Evolutionary conservation across 2,888 invertebrate species (phyloP).

Genomic region (Drosophila meridionalis): DNA sequence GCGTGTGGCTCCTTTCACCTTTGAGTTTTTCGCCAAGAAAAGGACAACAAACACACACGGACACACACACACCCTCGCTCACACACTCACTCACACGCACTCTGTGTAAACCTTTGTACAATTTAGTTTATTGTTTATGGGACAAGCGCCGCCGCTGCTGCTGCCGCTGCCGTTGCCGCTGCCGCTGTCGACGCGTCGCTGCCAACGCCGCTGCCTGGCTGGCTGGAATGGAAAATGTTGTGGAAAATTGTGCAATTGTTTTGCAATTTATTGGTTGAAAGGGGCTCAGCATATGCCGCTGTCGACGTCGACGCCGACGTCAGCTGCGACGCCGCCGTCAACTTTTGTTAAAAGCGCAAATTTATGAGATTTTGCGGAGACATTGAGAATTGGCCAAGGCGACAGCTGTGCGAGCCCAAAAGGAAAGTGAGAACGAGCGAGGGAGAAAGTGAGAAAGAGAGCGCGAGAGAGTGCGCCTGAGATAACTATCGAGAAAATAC

Average conservation of each 20-base stretch:
- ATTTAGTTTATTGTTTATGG: conserved; percentile 76
- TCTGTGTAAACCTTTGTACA: conserved; percentile 50
- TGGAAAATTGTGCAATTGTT: conserved; percentile 80
- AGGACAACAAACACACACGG: conserved; percentile 63
- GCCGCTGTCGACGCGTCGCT: conserved; percentile 15
- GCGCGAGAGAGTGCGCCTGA: background rate
- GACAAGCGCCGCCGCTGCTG: conserved; percentile 58
- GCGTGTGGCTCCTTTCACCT: conserved; percentile 80
- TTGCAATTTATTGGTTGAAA: conserved; percentile 75
- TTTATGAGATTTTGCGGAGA: conserved; percentile 57
- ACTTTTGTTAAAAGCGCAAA: conserved; percentile 46
- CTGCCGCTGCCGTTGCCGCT: conserved; percentile 4
- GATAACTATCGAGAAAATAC: background rate
- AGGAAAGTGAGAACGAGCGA: background rate
- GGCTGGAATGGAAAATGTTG: conserved; percentile 53
- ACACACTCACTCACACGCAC: conserved; percentile 3
- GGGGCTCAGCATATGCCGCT: conserved; percentile 48
- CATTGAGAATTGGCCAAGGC: conserved; percentile 7
- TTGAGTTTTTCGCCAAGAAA: conserved; percentile 72
- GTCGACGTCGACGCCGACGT: conserved; percentile 19
- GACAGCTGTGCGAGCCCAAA: conserved; percentile 54
- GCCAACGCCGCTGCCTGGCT: conserved; percentile 16
- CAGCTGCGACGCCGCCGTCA: conserved; percentile 15
- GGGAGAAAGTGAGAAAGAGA: background rate
- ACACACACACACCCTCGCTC: conserved; percentile 19